Percentiles rank a stretch among this genome's conserved stretches.
phyloP scores from a whole-genome alignment of 2,888 invertebrate genomes.

The Brachyopa scutellaris region DNA sequence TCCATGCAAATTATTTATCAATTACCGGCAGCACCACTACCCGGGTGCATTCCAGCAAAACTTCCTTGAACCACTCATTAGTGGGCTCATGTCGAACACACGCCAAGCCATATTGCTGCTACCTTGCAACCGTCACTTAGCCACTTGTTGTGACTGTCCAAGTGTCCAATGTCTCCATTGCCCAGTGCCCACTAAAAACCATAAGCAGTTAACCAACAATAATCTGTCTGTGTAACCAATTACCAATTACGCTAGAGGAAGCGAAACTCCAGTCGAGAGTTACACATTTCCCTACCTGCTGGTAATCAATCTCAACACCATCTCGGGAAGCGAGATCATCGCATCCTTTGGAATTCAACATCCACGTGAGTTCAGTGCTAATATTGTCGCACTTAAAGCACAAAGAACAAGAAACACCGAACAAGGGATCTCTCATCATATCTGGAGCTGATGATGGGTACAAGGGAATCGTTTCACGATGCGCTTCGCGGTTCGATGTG shows the following conservation, averaged over 20 bases:
- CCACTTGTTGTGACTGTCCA: no score
- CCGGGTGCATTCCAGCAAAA: conserved; percentile 59
- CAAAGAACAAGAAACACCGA: conserved; percentile 32
- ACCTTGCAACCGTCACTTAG: conserved; percentile 15
- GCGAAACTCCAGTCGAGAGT: conserved; percentile 26
- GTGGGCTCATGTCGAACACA: conserved; percentile 63
- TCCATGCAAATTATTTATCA: conserved; percentile 62
- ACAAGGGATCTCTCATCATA: conserved; percentile 37
- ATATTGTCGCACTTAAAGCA: conserved; percentile 48
- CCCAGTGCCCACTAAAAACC: conserved; percentile 44
- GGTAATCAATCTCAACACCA: conserved; percentile 52
- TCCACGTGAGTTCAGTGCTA: conserved; percentile 53
- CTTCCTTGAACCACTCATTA: conserved; percentile 70
- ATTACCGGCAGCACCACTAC: conserved; percentile 49
- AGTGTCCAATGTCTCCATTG: no score
- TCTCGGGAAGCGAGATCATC: conserved; percentile 7
- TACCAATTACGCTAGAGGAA: conserved; percentile 28
- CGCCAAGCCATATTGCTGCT: conserved; percentile 18
- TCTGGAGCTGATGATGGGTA: conserved; percentile 23
- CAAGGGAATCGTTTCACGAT: conserved; percentile 32
- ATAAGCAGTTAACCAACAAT: conserved; percentile 58
- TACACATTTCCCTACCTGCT: no score
- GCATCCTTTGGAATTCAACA: conserved; percentile 43
- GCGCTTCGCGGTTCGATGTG: background rate
- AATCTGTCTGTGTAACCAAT: conserved; percentile 53